A percentile compares a stretch with the other conserved stretches of the same genome.
phyloP scores from a whole-genome alignment of 1,140 invertebrate genomes.

The Tetramorium parvispinum region DNA sequence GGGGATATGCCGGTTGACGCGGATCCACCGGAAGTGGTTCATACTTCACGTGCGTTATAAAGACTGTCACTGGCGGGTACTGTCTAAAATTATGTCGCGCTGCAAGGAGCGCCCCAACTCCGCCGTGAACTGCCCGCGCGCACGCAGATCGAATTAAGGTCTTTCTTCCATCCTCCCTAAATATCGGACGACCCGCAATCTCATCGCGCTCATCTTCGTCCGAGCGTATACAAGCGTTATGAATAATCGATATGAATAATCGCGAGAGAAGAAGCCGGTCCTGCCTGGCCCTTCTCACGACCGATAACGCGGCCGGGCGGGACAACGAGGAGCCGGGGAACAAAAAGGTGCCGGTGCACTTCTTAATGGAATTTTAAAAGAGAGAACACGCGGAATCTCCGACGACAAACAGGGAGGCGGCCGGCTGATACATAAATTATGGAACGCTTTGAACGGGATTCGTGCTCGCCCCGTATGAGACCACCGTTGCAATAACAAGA shows the following conservation, averaged over 20 bases:
- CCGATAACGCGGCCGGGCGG: conserved; percentile 29
- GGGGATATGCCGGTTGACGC: conserved; percentile 74
- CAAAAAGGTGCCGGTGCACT: conserved; percentile 64
- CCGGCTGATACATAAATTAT: conserved; percentile 73
- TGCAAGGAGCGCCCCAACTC: conserved; percentile 59
- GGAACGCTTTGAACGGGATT: conserved; percentile 75
- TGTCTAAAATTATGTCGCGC: conserved; percentile 75
- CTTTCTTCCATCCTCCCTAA: not conserved
- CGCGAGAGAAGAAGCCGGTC: not conserved
- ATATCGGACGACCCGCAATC: not conserved
- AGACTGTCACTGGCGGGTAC: conserved; percentile 75
- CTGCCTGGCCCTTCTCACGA: conserved; percentile 23
- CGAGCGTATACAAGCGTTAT: not conserved
- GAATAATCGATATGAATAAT: conserved; percentile 30
- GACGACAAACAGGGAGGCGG: conserved; percentile 50
- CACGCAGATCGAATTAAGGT: conserved; percentile 28
- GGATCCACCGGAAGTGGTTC: conserved; percentile 76
- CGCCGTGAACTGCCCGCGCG: conserved; percentile 33
- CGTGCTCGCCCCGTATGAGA: conserved; percentile 40
- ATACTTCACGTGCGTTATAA: conserved; percentile 77
- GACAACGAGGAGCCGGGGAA: conserved; percentile 59
- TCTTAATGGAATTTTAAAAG: conserved; percentile 76
- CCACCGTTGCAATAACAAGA: conserved; percentile 44
- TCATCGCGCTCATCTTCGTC: not conserved
- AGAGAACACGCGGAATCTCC: conserved; percentile 60